A percentile compares a stretch with the other conserved stretches of the same genome.
Evolutionary conservation across 2,113 vertebrate genomes (phyloP).

Genomic region (Oostethus manadensis): DNA sequence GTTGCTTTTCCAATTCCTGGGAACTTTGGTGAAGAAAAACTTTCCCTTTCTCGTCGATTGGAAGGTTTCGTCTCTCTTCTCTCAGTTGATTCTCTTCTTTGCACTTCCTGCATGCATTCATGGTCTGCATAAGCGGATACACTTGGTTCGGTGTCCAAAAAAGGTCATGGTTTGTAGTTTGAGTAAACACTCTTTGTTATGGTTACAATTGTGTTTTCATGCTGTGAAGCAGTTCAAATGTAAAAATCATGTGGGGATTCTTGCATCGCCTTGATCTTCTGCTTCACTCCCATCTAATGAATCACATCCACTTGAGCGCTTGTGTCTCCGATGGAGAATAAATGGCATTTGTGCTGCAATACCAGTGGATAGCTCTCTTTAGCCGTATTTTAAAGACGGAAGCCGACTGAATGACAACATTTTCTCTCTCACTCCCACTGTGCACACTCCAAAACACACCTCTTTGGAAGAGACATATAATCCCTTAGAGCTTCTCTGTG

Average conservation of each 20-base stretch:
- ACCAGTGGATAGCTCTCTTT: background rate
- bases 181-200: slow-evolving; percentile 3
- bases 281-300: slow-evolving; percentile 2
- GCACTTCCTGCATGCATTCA: background rate
- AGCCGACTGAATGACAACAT: slow-evolving; percentile 2
- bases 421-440: slow-evolving; percentile 11
- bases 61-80: slow-evolving; percentile 1
- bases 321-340: slow-evolving; percentile 4
- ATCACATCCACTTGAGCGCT: background rate
- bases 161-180: background rate
- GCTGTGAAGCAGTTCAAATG: background rate
- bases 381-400: background rate
- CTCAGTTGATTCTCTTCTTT: background rate
- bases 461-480: slow-evolving; percentile 25
- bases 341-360: slow-evolving; percentile 1
- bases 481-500: slow-evolving; percentile 24
- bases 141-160: background rate
- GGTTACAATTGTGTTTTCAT: background rate
- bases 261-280: slow-evolving; percentile 8
- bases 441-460: slow-evolving; percentile 8
- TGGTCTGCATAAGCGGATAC: background rate
- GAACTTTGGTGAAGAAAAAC: slow-evolving; percentile 3
- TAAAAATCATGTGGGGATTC: background rate
- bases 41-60: background rate
- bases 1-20: background rate